Percentiles rank a stretch among this genome's conserved stretches.
These are phyloP conservation scores for Rousettus madagascariensis DNA, from an alignment of 2,797 vertebrate species.

Conservation along the genomic window DNA sequence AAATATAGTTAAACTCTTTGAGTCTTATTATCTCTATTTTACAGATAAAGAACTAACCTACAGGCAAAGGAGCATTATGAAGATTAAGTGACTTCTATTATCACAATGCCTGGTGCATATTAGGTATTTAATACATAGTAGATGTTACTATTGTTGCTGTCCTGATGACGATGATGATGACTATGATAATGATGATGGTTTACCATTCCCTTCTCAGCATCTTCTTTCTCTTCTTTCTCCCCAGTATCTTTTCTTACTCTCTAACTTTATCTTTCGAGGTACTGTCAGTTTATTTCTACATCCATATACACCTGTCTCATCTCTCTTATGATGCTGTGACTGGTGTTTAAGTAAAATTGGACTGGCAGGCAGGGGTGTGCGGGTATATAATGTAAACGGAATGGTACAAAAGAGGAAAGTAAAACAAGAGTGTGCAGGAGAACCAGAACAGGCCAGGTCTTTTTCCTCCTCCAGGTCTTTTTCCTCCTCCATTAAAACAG, in stretches of 20 bases:
- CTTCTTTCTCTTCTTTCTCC: not conserved
- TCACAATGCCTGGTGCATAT: not conserved
- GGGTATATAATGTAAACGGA: not conserved
- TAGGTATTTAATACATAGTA: not conserved
- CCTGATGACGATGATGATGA: not conserved
- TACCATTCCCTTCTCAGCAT: not conserved
- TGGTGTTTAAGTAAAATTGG: not conserved
- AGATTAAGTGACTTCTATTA: not conserved
- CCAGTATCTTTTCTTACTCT: not conserved
- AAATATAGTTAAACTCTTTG: not conserved
- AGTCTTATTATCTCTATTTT: not conserved
- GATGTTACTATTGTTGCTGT: not conserved
- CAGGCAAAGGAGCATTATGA: not conserved
- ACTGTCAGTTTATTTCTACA: not conserved
- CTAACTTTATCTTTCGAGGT: not conserved
- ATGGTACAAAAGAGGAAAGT: not conserved
- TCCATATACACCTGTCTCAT: not conserved
- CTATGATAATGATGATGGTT: not conserved
- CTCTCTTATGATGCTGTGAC: not conserved
- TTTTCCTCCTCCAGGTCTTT: not conserved
- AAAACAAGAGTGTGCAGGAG: not conserved
- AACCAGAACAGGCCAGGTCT: not conserved
- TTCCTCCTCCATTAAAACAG: fast-evolving
- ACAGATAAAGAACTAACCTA: not conserved
- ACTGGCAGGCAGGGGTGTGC: not conserved